Evolutionary conservation across 2,113 vertebrate genomes (phyloP), one percentile per base, ranked within the genome.

Genomic region (Orientallactaga bullata): DNA sequence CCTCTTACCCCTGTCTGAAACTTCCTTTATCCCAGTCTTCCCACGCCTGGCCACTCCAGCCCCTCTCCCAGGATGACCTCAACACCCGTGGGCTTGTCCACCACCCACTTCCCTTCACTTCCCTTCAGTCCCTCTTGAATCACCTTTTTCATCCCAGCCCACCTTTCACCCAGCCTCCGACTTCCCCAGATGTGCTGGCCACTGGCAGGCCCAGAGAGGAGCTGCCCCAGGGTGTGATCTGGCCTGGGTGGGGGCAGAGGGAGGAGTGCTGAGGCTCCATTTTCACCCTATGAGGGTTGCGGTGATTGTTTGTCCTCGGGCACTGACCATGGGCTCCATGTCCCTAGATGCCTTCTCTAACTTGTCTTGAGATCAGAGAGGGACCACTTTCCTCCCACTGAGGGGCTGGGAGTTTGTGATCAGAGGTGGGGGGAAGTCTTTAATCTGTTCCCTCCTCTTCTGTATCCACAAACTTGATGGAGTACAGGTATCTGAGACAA

Each of bases 241-340:
- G 94, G 92, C 90, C 84, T 42, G 55, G 55, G 55, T 82, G 5
- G 78, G 78, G 74, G 76, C 42, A 69, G 42, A 8, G 5, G 8
- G 42, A 5, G 42, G 42, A 8, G 42, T 47, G 66, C 79, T 55
- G 24, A 11, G 78, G 78, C 91, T 96, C 89, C 24, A 2, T 6
- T 92, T 96, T 96, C 90, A 2, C 78, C 74, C 61, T n/a, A 55
- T 30, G 37, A 78, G 94, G 90, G 93, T 72, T 93, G 69, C 63
- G 7, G 39, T 84, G 79, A 55, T 83, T 60, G 60, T 66, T 78
- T 78, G 60, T 91, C 66, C 66, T 17, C 51, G 68, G 63, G 42
- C 74, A 84, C 92, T 86, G 93, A 84, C 94, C 20, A 2, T 68
- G 83, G 79, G 89, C 47, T 17, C 63, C 35, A 2, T 79, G 91